Conservation (phyloP, 2,797 vertebrate species). For the Semotilus atromaculatus region DNA sequence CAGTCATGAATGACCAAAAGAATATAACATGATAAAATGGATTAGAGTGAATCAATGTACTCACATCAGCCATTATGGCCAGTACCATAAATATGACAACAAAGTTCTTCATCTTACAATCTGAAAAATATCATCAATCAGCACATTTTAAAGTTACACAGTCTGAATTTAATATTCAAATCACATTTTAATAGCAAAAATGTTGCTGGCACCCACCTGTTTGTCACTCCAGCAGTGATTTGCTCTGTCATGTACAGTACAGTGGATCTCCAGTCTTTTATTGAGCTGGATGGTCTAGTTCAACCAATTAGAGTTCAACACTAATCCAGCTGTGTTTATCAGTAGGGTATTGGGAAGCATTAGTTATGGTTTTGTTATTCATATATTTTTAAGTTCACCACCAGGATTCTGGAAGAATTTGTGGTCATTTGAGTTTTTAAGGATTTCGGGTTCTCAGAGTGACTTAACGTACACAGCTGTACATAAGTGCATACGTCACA, state of each 20-base stretch:
- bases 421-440: not conserved
- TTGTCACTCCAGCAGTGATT: not conserved
- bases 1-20: not conserved
- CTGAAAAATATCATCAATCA: constrained; percentile 3
- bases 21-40: not conserved
- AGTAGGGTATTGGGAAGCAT: constrained; percentile 3
- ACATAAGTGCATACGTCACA: not conserved
- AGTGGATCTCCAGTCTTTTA: constrained; percentile 35
- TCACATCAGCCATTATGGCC: constrained; percentile 35
- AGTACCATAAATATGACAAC: constrained; percentile 25
- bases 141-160: not conserved
- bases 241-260: constrained; percentile 1
- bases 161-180: not conserved
- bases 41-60: not conserved
- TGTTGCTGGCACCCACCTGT: constrained; percentile 40
- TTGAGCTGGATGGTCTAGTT: constrained; percentile 1
- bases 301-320: constrained; percentile 21
- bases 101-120: constrained; percentile 48
- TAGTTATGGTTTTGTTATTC: constrained; percentile 26
- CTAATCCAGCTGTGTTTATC: constrained; percentile 47
- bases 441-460: constrained; percentile 11
- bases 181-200: not conserved
- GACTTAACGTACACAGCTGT: constrained; percentile 16
- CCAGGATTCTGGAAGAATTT: constrained; percentile 19
- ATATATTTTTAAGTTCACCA: not conserved